Base-by-base conservation (phyloP, 2,797 vertebrate species). In the Poecile montanus region DNA sequence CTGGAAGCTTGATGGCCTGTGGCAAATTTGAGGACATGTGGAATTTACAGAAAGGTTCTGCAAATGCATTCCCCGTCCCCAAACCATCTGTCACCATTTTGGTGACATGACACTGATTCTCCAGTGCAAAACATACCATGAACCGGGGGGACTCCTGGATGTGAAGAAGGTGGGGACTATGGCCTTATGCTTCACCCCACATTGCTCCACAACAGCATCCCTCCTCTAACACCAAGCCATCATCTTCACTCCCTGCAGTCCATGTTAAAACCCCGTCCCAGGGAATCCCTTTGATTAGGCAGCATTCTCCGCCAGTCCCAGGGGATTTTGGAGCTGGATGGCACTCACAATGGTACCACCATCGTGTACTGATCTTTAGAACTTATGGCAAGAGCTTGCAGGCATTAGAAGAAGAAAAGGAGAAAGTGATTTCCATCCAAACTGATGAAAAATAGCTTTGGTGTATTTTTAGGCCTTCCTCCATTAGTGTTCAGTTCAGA, bases 161-260 rank as follows among this genome's bases (percentile, higher is more conserved):
- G 21, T 3, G 21, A 77, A 38, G 48, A 54, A 42, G 0, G 0
- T 2, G 6, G 17, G 21, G 42, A 27, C 11, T 30, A 7, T 0
- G 0, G 27, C 30, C 54, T 67, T 44, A 13, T 0, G 1, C 22
- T 70, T 36, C 7, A 5, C 40, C 6, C 30, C 3, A 7, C n/a
- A 18, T 22, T 4, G 7, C 18, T 36, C 27, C 2, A 5, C n/a
- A n/a, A 44, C 65, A 77, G 47, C 47, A 20, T 23, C 25, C 16
- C 17, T 34, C 60, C n/a, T 58, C 48, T 44, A 25, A 45, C 32
- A 66, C 32, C 34, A 30, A 26, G 17, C 20, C 51, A 34, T 16
- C 22, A 13, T 12, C 38, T 62, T 51, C 36, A 26, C 23, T 40
- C 29, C 16, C 29, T 53, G 68, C 30, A 53, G 47, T 34, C 27